Conservation (phyloP, 30 jellyfish, hydroid and myxozoan species). For the Nemopilema nomurai region DNA sequence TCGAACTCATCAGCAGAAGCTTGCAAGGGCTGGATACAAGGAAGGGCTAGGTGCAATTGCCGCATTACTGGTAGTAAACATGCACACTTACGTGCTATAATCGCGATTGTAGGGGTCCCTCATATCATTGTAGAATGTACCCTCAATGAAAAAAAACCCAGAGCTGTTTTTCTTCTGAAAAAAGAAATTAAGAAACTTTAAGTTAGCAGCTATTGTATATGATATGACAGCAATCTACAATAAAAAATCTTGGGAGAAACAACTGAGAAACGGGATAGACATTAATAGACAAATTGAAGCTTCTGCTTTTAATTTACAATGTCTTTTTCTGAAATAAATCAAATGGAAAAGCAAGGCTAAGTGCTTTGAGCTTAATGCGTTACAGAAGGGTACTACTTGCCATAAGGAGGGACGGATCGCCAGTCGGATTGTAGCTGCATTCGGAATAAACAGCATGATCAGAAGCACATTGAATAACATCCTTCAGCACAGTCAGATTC, state of each 20-base stretch:
- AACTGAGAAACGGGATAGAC: no score
- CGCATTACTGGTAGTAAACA: no score
- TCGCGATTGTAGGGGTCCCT: constrained; percentile 84
- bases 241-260: no score
- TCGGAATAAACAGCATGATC: constrained; percentile 47
- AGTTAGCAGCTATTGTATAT: not conserved
- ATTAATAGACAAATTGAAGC: no score
- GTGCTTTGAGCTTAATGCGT: no score
- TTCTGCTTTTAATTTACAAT: no score
- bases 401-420: not conserved
- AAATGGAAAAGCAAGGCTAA: no score
- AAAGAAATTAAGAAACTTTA: not conserved
- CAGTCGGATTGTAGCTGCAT: constrained; percentile 65
- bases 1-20: no score
- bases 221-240: no score
- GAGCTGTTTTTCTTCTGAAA: constrained; percentile 64
- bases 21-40: no score
- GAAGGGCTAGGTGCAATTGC: no score
- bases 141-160: constrained; percentile 85
- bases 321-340: no score
- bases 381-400: constrained; percentile 55
- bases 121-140: constrained; percentile 80
- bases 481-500: constrained; percentile 78
- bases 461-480: constrained; percentile 67
- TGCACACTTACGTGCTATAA: constrained; percentile 78